Evolutionary conservation across 2,113 vertebrate genomes (phyloP), one percentile per base, ranked within the genome.

Genomic region (Petromus typicus): DNA sequence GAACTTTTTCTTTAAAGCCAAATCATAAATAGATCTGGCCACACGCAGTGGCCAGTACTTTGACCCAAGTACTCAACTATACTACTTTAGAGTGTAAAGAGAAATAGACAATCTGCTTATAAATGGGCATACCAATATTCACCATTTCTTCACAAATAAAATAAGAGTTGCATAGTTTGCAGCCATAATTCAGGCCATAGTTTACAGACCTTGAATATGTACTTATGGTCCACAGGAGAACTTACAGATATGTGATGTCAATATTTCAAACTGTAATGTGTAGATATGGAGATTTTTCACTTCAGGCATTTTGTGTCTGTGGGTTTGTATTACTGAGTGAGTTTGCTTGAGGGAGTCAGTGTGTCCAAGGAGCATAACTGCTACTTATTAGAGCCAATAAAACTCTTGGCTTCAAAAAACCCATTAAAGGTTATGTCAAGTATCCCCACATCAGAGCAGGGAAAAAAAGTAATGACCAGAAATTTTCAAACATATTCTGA

Each of bases 81-180:
- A 34, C 16, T 30, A 37, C 64, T 57, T 2, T n/a, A 91, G n/a
- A 81, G 37, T 37, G 75, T 87, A 86, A 85, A 63, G 71, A 84
- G 43, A 87, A 78, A 67, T 10, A 90, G 32, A 76, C 12, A 91
- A 18, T 57, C 88, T 71, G 7, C 40, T 59, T 90, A 87, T 71
- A 25, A 93, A 37, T 11, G 9, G 30, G 10, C 9, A 76, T 32
- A 6, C 23, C 16, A 22, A 51, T 34, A 9, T 61, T 83, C 54
- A 92, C 76, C 43, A 17, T 93, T 79, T 83, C 34, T 37, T 87
- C 90, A 76, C 1, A 27, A 88, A 57, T 69, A 94, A 94, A 66
- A 56, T 37, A 76, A 89, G 56, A 1, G 7, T 30, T 78, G 8
- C 8, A 75, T 7, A 56, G n/a, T 86, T 69, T 30, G 13, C 9